Conservation (phyloP, 2,797 vertebrate species). For the Smutsia gigantea region DNA sequence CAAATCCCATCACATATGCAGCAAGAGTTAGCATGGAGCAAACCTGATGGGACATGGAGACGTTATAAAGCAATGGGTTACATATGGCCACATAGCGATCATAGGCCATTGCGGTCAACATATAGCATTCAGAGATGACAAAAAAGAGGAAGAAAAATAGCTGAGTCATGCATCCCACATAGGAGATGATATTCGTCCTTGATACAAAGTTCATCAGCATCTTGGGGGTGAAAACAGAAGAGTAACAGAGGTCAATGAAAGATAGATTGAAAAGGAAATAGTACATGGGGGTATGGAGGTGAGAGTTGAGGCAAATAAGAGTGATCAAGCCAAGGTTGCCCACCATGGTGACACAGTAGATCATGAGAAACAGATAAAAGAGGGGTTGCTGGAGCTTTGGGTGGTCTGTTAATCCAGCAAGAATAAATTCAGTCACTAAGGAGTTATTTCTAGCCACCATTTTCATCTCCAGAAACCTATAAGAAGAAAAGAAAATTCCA, state of each 20-base stretch:
- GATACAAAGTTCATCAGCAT: constrained; percentile 65
- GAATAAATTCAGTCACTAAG: constrained; percentile 65
- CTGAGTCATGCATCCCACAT: constrained; percentile 41
- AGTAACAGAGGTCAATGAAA: constrained; percentile 58
- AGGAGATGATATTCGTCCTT: constrained; percentile 49
- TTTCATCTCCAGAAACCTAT: neutral
- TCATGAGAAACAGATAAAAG: constrained; percentile 58
- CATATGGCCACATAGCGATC: too few relatives aligned
- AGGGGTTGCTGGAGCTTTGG: constrained; percentile 51
- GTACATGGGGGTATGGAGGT: constrained; percentile 71
- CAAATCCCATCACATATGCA: too few relatives aligned
- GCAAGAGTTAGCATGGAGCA: too few relatives aligned
- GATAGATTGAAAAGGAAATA: constrained; percentile 67
- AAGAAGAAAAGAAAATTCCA: neutral
- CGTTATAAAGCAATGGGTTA: too few relatives aligned
- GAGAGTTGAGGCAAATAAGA: constrained; percentile 8
- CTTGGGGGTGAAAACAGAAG: constrained; percentile 67
- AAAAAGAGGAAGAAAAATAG: constrained; percentile 69
- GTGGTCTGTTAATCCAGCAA: constrained; percentile 56
- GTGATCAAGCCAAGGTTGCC: constrained; percentile 50
- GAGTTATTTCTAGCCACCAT: constrained; percentile 42
- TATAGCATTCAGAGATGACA: constrained; percentile 70
- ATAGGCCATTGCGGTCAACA: constrained; percentile 65
- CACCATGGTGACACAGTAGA: constrained; percentile 14
- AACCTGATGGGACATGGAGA: too few relatives aligned